Evolutionary conservation across 2,888 invertebrate species (phyloP), one percentile per base, ranked within the genome.

Genomic region (Leptinotarsa haldemani): DNA sequence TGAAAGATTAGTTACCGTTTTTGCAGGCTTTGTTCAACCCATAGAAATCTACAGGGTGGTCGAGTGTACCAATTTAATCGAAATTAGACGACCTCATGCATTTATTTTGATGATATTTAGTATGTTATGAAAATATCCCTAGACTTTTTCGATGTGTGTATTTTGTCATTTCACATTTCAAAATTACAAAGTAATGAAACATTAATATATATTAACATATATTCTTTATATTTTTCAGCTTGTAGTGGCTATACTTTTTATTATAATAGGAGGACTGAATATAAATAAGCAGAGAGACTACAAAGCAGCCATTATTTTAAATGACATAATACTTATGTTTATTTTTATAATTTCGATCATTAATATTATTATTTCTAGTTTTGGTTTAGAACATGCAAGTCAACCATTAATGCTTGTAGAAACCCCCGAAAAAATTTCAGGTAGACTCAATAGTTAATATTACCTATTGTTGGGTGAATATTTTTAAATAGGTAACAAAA

Each of bases 361-460:
- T 65, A 96, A 96, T 86, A 92, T 96, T 76, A 90, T 95, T 65
- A 94, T 94, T 84, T 94, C 95, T 63, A 94, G 94, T 56, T 96
- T 97, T 84, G 95, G 95, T 68, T 93, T 96, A 80, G 94, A 95
- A 84, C 93, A 93, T 85, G 92, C 93, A 13, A 93, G 91, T 81
- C 91, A 90, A 79, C 91, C 93, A 0, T 86, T 93, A 69, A 87
- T 89, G 79, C 87, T 92, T 40, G 22, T 78, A 20, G 67, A 74
- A 53, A 25, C 61, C 48, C 61, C 68, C 47, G 58, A 56, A 65
- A 68, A 12, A 48, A 65, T 53, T 48, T 67, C 48, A 50, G 18
- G 47, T 16, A 58, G 18, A 22, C 9, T 22, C 25, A 30, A 53
- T 65, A 65, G 48, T 15, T 50, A 56, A 56, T 56, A 20, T 9